Base-by-base conservation (phyloP, 35 echinoderm and acorn worm species). In the Amphiura filiformis region DNA sequence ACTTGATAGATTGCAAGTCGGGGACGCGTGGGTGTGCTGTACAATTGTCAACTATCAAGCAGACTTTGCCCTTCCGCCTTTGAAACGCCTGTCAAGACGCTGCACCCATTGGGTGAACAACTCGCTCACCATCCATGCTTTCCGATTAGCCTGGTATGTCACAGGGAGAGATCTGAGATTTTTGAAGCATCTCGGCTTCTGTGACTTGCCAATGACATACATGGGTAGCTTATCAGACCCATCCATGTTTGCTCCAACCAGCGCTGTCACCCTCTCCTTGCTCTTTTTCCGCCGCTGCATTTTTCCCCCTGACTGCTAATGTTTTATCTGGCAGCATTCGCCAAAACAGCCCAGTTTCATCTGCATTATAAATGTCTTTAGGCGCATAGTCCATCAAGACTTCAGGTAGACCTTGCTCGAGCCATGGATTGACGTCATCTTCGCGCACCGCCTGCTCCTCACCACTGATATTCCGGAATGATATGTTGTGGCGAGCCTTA, bases 111-210 rank as follows among this genome's bases (percentile, higher is more conserved):
- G 38, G 34, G 78, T 38, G 39, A 92, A 87, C 1, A 92, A 41
- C 14, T 47, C 40, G 40, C 76, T 40, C 0, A 1, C 81, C 90
- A 92, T 92, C 84, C 90, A 92, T 39, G 90, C 90, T 38, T 92
- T 92, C 37, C 44, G 33, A 39, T 92, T 86, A 1, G 83, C 41
- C 1, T 34, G 15, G 39, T 92, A 92, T 26, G 35, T 56, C 23
- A 92, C 84, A 0, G 84, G 90, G 7, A 92, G 37, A 31, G 20
- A 26, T 65, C 61, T 39, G 0, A 92, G 77, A 75, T 91, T 92
- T 81, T 92, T 86, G 76, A 92, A 92, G 9, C 36, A 38, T 26
- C 90, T 78, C 13, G 56, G 83, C 9, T 92, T 86, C 38, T 92
- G 80, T 31, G 1, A 57, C 37, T 92, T 92, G 0, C 90, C 84